These are phyloP conservation scores for Peromyscus aztecus DNA, from an alignment of 2,797 vertebrate species.

Conservation along the genomic window DNA sequence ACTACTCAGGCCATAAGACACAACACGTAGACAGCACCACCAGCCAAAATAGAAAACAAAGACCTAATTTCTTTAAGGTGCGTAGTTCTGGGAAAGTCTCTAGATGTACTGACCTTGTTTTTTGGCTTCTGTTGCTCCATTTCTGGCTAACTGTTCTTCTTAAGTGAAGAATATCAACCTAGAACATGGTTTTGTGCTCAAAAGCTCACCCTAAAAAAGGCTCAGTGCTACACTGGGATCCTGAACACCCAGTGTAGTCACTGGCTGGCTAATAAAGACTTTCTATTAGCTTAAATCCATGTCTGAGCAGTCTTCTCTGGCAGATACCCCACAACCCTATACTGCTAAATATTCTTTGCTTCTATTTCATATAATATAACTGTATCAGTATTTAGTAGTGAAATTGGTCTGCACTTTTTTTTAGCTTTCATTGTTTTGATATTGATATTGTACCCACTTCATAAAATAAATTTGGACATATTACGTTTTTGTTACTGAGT, in stretches of 20 bases:
- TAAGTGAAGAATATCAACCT: not conserved
- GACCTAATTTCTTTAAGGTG: not conserved
- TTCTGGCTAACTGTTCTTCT: not conserved
- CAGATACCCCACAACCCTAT: not conserved
- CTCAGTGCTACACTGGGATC: no score
- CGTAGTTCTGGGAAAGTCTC: not conserved
- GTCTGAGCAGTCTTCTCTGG: not conserved
- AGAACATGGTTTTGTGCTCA: not conserved
- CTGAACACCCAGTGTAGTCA: not conserved
- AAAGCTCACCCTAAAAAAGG: not conserved
- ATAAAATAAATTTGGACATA: constrained; percentile 25
- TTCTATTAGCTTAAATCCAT: not conserved
- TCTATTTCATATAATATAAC: not conserved
- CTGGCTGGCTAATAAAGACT: not conserved
- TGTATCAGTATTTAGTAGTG: not conserved
- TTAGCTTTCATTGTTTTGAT: constrained; percentile 12
- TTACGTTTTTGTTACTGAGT: not conserved
- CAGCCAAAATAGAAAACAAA: not conserved
- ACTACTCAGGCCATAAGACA: not conserved
- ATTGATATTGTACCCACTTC: not conserved
- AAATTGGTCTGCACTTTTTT: not conserved
- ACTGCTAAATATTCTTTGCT: not conserved
- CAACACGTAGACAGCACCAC: not conserved
- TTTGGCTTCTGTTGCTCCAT: not conserved
- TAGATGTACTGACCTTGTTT: not conserved